Conservation (phyloP, 1,140 invertebrate species). For the Aphelenchoides fujianensis region DNA sequence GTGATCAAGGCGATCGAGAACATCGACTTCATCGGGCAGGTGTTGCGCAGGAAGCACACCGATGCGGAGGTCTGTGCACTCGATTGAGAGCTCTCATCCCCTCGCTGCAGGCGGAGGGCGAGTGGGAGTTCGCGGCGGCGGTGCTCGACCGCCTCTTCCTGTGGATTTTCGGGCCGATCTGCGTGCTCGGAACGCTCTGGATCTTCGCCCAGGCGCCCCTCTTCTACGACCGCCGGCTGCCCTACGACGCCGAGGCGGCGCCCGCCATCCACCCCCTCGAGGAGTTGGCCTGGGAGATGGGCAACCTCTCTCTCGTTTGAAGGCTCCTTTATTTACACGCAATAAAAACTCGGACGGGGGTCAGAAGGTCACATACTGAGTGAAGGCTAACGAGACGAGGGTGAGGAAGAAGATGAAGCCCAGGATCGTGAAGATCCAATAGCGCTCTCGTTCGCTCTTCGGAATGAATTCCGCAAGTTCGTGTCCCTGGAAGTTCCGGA, state of each 20-base stretch:
- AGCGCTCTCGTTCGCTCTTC: background rate
- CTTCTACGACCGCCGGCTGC: conserved; percentile 76
- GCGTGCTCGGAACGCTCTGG: conserved; percentile 65
- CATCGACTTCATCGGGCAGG: conserved; percentile 53
- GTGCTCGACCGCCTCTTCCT: conserved; percentile 73
- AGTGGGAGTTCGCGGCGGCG: conserved; percentile 90
- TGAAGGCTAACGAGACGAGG: background rate
- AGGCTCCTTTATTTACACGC: background rate
- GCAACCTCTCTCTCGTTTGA: background rate
- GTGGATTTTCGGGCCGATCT: conserved; percentile 89
- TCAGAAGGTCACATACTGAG: background rate
- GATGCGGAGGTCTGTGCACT: conserved; percentile 35
- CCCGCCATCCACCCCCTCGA: background rate
- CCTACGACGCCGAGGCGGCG: background rate
- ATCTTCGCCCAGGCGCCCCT: conserved; percentile 93
- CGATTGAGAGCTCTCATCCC: background rate
- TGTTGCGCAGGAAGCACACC: conserved; percentile 51
- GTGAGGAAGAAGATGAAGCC: background rate
- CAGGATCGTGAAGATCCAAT: background rate
- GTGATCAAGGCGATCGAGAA: conserved; percentile 55
- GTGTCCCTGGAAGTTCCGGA: background rate
- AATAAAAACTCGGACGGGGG: too few species aligned
- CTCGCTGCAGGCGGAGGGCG: conserved; percentile 63
- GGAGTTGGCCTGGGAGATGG: conserved; percentile 1
- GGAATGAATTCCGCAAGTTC: background rate